These are phyloP conservation scores for Pristionchus pacificus DNA, from an alignment of 1,140 invertebrate genomes.

Conservation along the genomic window DNA sequence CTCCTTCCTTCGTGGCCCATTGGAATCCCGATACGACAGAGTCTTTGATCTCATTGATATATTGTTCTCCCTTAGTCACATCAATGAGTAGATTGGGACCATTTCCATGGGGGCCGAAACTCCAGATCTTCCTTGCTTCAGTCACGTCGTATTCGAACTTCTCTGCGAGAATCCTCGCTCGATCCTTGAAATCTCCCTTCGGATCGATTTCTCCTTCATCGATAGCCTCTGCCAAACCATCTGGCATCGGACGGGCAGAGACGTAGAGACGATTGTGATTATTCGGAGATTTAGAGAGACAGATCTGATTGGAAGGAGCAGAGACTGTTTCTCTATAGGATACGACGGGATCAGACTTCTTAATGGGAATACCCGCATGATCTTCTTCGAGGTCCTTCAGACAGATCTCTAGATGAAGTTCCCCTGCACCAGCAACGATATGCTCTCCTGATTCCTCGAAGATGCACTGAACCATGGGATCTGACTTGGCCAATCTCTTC, in stretches of 20 bases:
- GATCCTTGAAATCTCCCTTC: conserved; percentile 90
- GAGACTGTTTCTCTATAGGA: conserved; percentile 98
- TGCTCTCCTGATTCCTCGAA: conserved; percentile 99
- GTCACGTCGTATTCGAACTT: conserved; percentile 95
- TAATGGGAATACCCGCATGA: conserved; percentile 97
- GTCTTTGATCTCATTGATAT: conserved; percentile 91
- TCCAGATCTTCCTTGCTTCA: conserved; percentile 99
- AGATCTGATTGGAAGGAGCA: conserved; percentile 87
- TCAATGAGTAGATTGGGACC: conserved; percentile 95
- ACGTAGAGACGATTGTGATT: conserved; percentile 99
- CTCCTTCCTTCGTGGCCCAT: conserved; percentile 98
- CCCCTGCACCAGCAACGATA: conserved; percentile 98
- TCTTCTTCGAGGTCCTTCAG: conserved; percentile 99
- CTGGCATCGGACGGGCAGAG: conserved; percentile 88
- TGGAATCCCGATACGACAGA: conserved; percentile 99
- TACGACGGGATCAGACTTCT: conserved; percentile 97
- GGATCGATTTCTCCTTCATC: conserved; percentile 89
- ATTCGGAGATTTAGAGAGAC: conserved; percentile 97
- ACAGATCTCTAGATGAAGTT: conserved; percentile 98
- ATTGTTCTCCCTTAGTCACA: conserved; percentile 92
- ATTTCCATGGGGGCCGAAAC: conserved; percentile 80
- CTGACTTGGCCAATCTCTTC: conserved; percentile 93
- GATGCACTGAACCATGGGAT: conserved; percentile 99
- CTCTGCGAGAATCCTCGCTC: conserved; percentile 87
- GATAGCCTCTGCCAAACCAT: conserved; percentile 92